Evolutionary conservation across 1,140 invertebrate genomes (phyloP), one percentile per base, ranked within the genome.

Genomic region (Microplitis mediator): DNA sequence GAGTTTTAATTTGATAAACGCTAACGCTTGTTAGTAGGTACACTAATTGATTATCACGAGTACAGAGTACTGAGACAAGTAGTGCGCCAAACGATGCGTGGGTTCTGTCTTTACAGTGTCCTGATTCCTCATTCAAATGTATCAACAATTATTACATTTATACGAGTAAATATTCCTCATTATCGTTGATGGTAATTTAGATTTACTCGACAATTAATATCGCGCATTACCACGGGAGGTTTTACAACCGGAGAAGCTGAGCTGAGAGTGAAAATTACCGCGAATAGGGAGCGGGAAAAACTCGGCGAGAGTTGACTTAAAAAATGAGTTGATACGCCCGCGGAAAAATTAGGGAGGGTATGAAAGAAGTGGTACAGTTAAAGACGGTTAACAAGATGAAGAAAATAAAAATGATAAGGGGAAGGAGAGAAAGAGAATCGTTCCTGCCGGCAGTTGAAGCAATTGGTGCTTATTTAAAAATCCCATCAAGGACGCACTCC

Each of bases 401-500:
- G 23, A 32, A 52, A 31, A 11, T 45, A 45, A 6, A 45, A 45
- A 45, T 45, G 39, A 45, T 5, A 39, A 39, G 36, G 39, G 11
- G 6, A 68, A 16, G 64, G 70, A 67, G 23, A 63, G 71, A 78
- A 71, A 72, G 65, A 77, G 73, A 73, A 69, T 74, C 75, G 75
- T 78, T 64, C 77, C 77, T 71, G 75, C 76, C 76, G 75, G 75
- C 79, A 75, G 79, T 86, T 85, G 85, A 86, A 84, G 81, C 83
- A 84, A 86, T 87, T 85, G 82, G 77, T 77, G 78, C 80, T 85
- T 84, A 82, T 84, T 87, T 86, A 85, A 86, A 87, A 86, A 85
- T 85, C 81, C 80, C 84, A 85, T 86, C 83, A 86, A 86, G 85
- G 85, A 85, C 81, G 77, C 80, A 85, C 81, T 82, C 78, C 74